Percentiles rank a stretch among this genome's conserved stretches.
These are phyloP conservation scores for Echiichthys vipera DNA, from an alignment of 2,797 vertebrate genomes.

Conservation along the genomic window DNA sequence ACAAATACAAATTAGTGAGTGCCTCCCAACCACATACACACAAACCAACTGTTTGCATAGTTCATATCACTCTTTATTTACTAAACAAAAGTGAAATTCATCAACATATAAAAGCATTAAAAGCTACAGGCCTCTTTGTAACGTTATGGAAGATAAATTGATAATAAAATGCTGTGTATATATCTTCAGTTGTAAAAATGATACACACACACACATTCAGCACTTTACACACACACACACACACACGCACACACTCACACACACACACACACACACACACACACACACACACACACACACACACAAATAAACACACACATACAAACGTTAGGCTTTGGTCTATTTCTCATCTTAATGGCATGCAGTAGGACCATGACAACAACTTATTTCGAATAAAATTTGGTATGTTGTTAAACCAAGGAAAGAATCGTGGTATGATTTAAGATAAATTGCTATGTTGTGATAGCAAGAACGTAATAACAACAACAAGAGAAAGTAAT, in stretches of 20 bases:
- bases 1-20: constrained; percentile 62
- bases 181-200: constrained; percentile 26
- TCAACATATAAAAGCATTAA: constrained; percentile 61
- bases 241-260: no score
- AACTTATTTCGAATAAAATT: background rate
- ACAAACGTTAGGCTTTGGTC: background rate
- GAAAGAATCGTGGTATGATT: background rate
- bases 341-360: background rate
- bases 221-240: background rate
- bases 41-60: constrained; percentile 3
- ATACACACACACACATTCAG: background rate
- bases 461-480: background rate
- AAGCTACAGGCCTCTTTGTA: constrained; percentile 32
- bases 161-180: constrained; percentile 37
- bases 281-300: no score
- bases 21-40: constrained; percentile 12
- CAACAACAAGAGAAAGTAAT: background rate
- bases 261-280: no score
- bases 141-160: constrained; percentile 42
- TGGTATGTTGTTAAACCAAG: background rate
- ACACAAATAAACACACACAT: no score
- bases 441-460: background rate
- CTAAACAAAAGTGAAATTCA: constrained; percentile 42
- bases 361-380: background rate
- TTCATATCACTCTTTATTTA: constrained; percentile 35